Base-by-base conservation (phyloP, 2,113 vertebrate species). In the Phoxinus phoxinus region DNA sequence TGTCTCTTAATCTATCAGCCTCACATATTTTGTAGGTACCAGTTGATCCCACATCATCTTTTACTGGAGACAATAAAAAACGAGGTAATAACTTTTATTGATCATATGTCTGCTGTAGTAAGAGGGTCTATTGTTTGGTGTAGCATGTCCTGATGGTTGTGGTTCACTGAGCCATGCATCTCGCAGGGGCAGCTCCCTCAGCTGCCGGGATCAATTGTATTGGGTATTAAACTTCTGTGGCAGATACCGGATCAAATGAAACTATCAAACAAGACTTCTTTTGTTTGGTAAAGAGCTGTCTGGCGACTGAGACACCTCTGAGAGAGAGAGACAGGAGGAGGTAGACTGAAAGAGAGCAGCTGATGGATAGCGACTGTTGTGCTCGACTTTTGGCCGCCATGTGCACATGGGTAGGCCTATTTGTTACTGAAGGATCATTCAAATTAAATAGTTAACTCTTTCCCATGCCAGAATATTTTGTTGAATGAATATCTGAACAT, bases 41-140 rank as follows among this genome's bases (percentile, higher is more conserved):
- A 90, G 92, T 92, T 94, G 65, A 67, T 78, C 90, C 85, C 73
- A 89, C 91, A 78, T 72, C 89, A 87, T 88, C 92, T 92, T 93
- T 92, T 93, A 92, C 30, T 84, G 83, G 56, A 32, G n/a, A 78
- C 41, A 86, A 90, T 93, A 92, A 93, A 91, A 69, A 32, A 61
- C 86, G 59, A 30, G 25, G 69, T 58, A 88, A 89, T 92, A 88
- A 87, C 80, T 85, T 92, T 91, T 92, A 92, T 91, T 92, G 90
- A 93, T 93, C 87, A 86, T 37, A n/a, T 4, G 74, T 74, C 19
- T 79, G 59, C 69, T 71, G 51, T 74, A 61, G 69, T 83, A 65
- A 87, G 48, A 65, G 71, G 56, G 12, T 80, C 61, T 46, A 65
- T 86, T 61, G 65, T 81, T 58, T 48, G 65, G 46, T 30, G 59